Base-by-base conservation (phyloP, 2,797 vertebrate species). In the Bucorvus abyssinicus region DNA sequence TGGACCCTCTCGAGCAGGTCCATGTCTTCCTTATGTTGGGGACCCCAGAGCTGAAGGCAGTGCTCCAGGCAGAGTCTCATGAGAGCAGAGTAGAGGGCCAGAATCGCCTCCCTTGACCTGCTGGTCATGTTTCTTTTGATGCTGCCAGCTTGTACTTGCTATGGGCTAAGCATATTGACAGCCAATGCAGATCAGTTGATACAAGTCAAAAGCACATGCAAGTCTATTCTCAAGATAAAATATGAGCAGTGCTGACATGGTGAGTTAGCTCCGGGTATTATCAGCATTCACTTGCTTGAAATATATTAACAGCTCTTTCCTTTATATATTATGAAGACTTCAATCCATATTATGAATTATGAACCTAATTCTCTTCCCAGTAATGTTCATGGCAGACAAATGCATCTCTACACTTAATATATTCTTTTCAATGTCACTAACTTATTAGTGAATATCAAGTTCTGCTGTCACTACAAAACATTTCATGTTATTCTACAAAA, bases 391-490 rank as follows among this genome's bases (percentile, higher is more conserved):
- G 22, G 71, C 76, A 89, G 89, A 89, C 57, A 94, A 93, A 93
- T 53, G n/a, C 69, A 53, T 82, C 61, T 91, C 79, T 74, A 20
- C 44, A 68, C 67, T 81, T 81, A 94, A 87, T 74, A 94, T 36
- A 91, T 90, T 82, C 80, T 79, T 90, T 78, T 74, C 74, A 93
- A 38, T 67, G 77, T 80, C 94, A 89, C 94, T 77, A 87, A 64
- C 44, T 47, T 96, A 92, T 74, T 92, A 89, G 49, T 5, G 27
- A 68, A 38, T 89, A 94, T 80, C 71, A 93, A 69, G 40, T 56
- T 91, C 90, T 82, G 49, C 65, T 95, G 57, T 83, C 57, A 95
- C 65, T 44, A 89, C 53, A 91, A 93, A 96, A 94, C 90, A 91
- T 55, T 81, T 53, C 68, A 59, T 34, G 45, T 84, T 87, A 95